Evolutionary conservation across 2,113 vertebrate species (phyloP).

Genomic region (Oceanites oceanicus): DNA sequence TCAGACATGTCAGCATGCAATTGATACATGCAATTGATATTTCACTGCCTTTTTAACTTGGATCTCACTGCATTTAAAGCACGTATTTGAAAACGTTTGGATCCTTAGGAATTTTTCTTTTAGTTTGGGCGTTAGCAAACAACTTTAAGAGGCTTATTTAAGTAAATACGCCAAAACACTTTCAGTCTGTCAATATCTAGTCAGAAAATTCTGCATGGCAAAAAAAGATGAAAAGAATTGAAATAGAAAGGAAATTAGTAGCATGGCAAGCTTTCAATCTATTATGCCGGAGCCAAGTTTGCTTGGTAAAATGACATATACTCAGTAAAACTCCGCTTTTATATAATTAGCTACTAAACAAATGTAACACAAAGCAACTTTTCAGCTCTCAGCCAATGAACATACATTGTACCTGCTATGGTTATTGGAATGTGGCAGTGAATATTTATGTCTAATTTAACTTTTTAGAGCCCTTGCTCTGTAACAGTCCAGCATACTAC

Average conservation of each 20-base stretch:
- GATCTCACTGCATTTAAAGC: neutral
- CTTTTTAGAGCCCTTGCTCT: slow-evolving; percentile 73
- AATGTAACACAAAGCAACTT: slow-evolving; percentile 76
- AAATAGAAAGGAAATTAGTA: slow-evolving; percentile 78
- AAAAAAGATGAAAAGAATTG: slow-evolving; percentile 79
- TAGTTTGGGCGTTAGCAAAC: slow-evolving; percentile 61
- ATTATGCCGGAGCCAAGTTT: slow-evolving; percentile 75
- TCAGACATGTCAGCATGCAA: neutral
- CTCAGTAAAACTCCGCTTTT: slow-evolving; percentile 73
- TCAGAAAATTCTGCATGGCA: slow-evolving; percentile 77
- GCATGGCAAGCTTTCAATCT: slow-evolving; percentile 77
- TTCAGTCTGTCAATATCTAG: slow-evolving; percentile 77
- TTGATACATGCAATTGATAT: neutral
- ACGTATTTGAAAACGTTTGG: neutral
- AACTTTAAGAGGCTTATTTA: slow-evolving; percentile 77
- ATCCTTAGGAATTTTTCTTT: slow-evolving; percentile 53
- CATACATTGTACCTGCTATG: slow-evolving; percentile 68
- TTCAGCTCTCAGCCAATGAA: slow-evolving; percentile 67
- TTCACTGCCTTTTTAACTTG: neutral
- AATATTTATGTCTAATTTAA: slow-evolving; percentile 76
- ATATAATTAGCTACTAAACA: slow-evolving; percentile 78
- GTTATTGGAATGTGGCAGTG: slow-evolving; percentile 56
- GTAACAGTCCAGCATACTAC: slow-evolving; percentile 69
- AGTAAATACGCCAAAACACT: slow-evolving; percentile 76
- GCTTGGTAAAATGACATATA: slow-evolving; percentile 74